A percentile compares a stretch with the other conserved stretches of the same genome.
phyloP scores from a whole-genome alignment of 2,888 invertebrate genomes.

The Dermolepida albohirtum region DNA sequence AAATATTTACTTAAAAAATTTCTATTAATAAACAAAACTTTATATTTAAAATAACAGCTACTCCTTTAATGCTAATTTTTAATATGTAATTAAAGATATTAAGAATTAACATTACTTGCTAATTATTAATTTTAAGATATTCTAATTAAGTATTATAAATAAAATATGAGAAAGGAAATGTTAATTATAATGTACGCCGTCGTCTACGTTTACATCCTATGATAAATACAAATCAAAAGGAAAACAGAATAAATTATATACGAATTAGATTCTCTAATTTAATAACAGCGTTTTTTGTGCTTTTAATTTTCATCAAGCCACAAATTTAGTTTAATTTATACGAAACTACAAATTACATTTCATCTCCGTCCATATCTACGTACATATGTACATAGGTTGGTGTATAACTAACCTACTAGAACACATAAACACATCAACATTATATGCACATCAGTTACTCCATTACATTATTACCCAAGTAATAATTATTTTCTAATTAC shows the following conservation, averaged over 20 bases:
- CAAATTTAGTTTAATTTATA: constrained; percentile 26
- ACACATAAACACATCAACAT: constrained; percentile 4
- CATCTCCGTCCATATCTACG: too few relatives aligned
- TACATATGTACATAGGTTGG: too few relatives aligned
- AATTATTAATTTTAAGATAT: too few relatives aligned
- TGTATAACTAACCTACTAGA: not conserved
- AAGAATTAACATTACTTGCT: too few relatives aligned
- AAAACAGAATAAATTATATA: not conserved
- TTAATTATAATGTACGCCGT: not conserved
- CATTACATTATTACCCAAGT: constrained; percentile 7
- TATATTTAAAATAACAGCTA: too few relatives aligned
- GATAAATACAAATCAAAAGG: too few relatives aligned
- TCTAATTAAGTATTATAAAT: too few relatives aligned
- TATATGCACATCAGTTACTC: not conserved
- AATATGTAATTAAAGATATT: too few relatives aligned
- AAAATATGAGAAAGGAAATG: constrained; percentile 47
- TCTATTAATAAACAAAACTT: too few relatives aligned
- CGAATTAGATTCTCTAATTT: constrained; percentile 30
- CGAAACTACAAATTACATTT: not conserved
- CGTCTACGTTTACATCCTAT: too few relatives aligned
- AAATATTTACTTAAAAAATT: too few relatives aligned
- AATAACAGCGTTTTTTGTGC: constrained; percentile 14
- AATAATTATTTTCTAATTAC: constrained; percentile 29
- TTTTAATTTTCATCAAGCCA: constrained; percentile 16
- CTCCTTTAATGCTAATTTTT: too few relatives aligned